Evolutionary conservation across 2,888 invertebrate genomes (phyloP), one percentile per base, ranked within the genome.

Genomic region (Chydorus sphaericus): DNA sequence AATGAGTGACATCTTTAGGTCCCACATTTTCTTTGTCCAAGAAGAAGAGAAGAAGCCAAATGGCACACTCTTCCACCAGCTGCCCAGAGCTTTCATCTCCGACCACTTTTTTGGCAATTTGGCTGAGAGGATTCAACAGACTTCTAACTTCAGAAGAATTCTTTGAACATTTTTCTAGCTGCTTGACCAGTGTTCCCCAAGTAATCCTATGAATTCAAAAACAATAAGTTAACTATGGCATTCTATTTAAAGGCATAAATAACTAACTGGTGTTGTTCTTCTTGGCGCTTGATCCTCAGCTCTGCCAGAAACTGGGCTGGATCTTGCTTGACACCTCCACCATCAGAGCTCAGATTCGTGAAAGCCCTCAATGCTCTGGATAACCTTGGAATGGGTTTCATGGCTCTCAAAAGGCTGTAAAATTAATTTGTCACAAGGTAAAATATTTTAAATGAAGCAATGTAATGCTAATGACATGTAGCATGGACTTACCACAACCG

Each of bases 311-410:
- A 14, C 39, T 23, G n/a, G 33, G 56, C 36, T 23, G 55, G 55
- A 18, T 56, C 23, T 37, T 56, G 48, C 16, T 56, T 50, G 30
- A 57, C 56, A 49, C 38, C 37, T 23, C 57, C 59, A 26, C 55
- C 51, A 28, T 59, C 49, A 6, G 48, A 31, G 31, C 55, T 53
- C 20, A 77, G 66, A 56, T 73, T 68, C 1, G 81, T 80, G 63
- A 79, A 81, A 14, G 77, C 78, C 59, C 83, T 72, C 2, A 83
- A 67, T 18, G 80, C 77, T 61, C 81, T 74, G 10, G 82, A 80
- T 52, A 83, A 73, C 53, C 82, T 76, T 59, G 83, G 83, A 58
- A 77, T 33, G 8, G 52, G 52, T 36, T 52, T 52, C 52, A 52
- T 52, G n/a, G n/a, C n/a, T n/a, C n/a, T n/a, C n/a, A n/a, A n/a